These are phyloP conservation scores for Chrysolina americana DNA, from an alignment of 2,888 invertebrate genomes.

Conservation along the genomic window DNA sequence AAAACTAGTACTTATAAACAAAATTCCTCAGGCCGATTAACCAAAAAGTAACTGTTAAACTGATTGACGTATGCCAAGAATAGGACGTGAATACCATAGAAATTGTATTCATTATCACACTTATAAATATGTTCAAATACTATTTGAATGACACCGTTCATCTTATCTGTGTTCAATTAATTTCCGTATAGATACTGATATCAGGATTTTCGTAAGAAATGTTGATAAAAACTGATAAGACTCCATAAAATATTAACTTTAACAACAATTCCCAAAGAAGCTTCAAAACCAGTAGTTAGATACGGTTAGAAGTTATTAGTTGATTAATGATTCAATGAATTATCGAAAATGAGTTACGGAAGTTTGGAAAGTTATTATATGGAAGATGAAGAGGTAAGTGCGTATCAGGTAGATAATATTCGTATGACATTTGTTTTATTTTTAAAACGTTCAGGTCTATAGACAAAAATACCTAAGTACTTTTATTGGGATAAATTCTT, in stretches of 20 bases:
- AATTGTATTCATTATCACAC: neutral
- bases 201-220: neutral
- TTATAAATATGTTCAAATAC: neutral
- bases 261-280: neutral
- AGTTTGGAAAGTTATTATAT: neutral
- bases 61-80: neutral
- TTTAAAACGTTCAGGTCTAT: neutral
- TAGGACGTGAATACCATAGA: neutral
- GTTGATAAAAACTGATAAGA: constrained; percentile 1
- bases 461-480: too few relatives aligned
- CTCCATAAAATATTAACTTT: neutral
- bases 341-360: neutral
- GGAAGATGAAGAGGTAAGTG: neutral
- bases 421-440: neutral
- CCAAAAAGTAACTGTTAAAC: neutral
- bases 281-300: neutral
- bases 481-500: too few relatives aligned
- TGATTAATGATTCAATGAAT: neutral
- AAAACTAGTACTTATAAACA: neutral
- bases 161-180: neutral
- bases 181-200: constrained; percentile 1
- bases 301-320: neutral
- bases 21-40: neutral
- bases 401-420: too few relatives aligned
- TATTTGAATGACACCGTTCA: neutral